phyloP scores from a whole-genome alignment of 2,113 vertebrate genomes.

The Lepus europaeus region DNA sequence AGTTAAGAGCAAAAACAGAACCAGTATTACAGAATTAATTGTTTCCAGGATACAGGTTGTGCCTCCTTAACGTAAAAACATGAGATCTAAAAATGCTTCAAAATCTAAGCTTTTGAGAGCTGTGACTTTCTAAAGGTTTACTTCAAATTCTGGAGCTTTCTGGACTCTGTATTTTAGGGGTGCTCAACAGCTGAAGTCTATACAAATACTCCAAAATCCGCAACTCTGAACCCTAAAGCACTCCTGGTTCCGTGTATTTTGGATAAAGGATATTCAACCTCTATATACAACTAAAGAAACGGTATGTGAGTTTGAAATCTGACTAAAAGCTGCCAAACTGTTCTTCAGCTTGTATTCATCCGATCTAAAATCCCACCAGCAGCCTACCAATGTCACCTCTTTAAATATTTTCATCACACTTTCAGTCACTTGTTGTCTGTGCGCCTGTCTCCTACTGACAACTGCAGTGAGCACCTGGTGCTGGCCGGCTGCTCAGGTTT shows the following conservation, averaged over 20 bases:
- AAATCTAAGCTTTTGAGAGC: too few species aligned
- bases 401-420: not conserved
- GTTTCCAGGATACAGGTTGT: not conserved
- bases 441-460: not conserved
- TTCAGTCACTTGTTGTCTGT: not conserved
- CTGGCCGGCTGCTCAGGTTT: not conserved
- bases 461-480: not conserved
- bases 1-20: constrained; percentile 54
- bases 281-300: not conserved
- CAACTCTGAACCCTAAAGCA: too few species aligned
- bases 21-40: constrained; percentile 14
- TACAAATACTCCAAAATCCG: too few species aligned
- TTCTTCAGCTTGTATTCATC: not conserved
- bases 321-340: not conserved
- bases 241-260: too few species aligned
- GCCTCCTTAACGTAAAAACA: too few species aligned
- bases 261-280: too few species aligned
- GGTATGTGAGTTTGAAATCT: constrained; percentile 17
- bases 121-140: too few species aligned
- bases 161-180: too few species aligned
- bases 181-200: too few species aligned
- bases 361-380: not conserved
- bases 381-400: not conserved
- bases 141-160: too few species aligned
- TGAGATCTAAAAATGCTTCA: too few species aligned